These are phyloP conservation scores for Cataglyphis albicans DNA, from an alignment of 2,888 invertebrate genomes.

Conservation along the genomic window DNA sequence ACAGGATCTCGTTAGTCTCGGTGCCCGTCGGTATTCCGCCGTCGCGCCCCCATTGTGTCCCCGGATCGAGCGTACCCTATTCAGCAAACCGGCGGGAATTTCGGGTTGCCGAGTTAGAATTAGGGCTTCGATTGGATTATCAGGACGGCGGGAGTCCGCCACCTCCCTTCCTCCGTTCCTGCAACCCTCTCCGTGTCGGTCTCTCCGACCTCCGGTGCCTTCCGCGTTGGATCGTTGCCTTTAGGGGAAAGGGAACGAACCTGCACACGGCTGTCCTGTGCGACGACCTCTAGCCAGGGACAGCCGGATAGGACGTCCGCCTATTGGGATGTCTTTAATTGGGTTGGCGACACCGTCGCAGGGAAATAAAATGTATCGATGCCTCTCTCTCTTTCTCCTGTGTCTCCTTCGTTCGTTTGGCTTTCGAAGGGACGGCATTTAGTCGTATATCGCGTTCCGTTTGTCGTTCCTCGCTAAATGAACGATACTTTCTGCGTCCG, in stretches of 20 bases:
- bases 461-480: constrained; percentile 29
- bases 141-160: constrained; percentile 76
- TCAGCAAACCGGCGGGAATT: constrained; percentile 85
- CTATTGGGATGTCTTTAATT: constrained; percentile 85
- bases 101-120: constrained; percentile 85
- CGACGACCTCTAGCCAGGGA: constrained; percentile 63
- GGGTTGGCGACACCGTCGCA: constrained; percentile 83
- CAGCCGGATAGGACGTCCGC: constrained; percentile 72
- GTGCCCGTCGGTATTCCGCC: constrained; percentile 78
- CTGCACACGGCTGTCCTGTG: constrained; percentile 59
- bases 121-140: constrained; percentile 86
- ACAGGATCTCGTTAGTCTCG: constrained; percentile 80
- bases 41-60: constrained; percentile 81
- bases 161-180: constrained; percentile 53
- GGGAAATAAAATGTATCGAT: constrained; percentile 82
- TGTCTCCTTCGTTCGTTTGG: constrained; percentile 53
- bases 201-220: constrained; percentile 78
- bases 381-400: constrained; percentile 60
- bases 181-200: constrained; percentile 55
- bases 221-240: constrained; percentile 77
- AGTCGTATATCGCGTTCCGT: constrained; percentile 38
- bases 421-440: constrained; percentile 52
- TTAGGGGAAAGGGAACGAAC: constrained; percentile 67
- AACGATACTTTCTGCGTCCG: constrained; percentile 6
- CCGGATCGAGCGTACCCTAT: constrained; percentile 81